Conservation (phyloP, 1,140 invertebrate species). For the fruit fly (Drosophila melanogaster) region Release_6_plus_ISO1_MT NT_033777.3:20172001-20172500, state of each 20-base stretch:
- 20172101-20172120: too few species aligned
- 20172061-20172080: too few species aligned
- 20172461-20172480: slow-evolving; percentile 52
- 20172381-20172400: slow-evolving; percentile 18
- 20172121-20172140: too few species aligned
- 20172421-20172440: slow-evolving; percentile 65
- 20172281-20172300: slow-evolving; percentile 4
- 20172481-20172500: slow-evolving; percentile 45
- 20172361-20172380: slow-evolving; percentile 5
- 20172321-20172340: slow-evolving; percentile 48
- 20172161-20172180: too few species aligned
- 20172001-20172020: too few species aligned
- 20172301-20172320: slow-evolving; percentile 40
- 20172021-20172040: too few species aligned
- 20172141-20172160: too few species aligned
- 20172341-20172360: slow-evolving; percentile 44
- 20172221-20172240: background rate
- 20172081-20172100: too few species aligned
- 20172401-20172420: slow-evolving; percentile 40
- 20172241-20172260: background rate
- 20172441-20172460: slow-evolving; percentile 51
- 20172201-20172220: background rate
- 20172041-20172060: too few species aligned
- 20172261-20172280: background rate
- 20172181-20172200: too few species aligned